Conservation (phyloP, 2,113 vertebrate species). For the Pelecanoides urinatrix region DNA sequence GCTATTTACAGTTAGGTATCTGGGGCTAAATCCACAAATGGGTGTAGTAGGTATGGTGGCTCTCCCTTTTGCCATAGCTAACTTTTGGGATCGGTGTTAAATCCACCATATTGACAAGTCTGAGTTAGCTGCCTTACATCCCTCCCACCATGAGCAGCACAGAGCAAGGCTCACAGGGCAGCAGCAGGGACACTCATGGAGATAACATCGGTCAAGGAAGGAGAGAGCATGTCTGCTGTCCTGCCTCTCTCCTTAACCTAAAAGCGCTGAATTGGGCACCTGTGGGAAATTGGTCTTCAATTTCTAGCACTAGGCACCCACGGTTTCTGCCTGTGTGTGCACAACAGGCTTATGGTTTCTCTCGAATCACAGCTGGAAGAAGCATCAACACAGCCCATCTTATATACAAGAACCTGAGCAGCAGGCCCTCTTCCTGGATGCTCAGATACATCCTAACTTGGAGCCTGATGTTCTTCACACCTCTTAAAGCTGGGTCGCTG, state of each 20-base stretch:
- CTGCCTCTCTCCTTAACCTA: not conserved
- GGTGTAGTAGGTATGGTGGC: fast-evolving
- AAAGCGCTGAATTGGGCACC: not conserved
- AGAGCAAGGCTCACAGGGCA: not conserved
- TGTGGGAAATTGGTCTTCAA: not conserved
- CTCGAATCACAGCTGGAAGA: not conserved
- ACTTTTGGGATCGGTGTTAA: not conserved
- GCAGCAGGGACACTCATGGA: not conserved
- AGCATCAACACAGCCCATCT: not conserved
- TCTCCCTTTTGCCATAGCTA: not conserved
- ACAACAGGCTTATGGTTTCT: not conserved
- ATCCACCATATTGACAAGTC: not conserved
- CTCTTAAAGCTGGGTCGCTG: not conserved
- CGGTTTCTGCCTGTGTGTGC: not conserved
- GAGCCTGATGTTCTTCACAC: not conserved
- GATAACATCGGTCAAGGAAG: not conserved
- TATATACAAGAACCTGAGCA: not conserved
- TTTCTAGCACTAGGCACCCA: not conserved
- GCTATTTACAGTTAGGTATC: not conserved
- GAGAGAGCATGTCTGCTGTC: not conserved
- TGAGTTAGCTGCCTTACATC: not conserved
- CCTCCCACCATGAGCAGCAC: not conserved
- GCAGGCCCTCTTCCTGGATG: not conserved
- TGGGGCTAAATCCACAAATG: not conserved
- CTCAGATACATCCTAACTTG: not conserved